Conservation (phyloP, 2,888 invertebrate genomes). For the Caenorhabditis macrosperma region DNA sequence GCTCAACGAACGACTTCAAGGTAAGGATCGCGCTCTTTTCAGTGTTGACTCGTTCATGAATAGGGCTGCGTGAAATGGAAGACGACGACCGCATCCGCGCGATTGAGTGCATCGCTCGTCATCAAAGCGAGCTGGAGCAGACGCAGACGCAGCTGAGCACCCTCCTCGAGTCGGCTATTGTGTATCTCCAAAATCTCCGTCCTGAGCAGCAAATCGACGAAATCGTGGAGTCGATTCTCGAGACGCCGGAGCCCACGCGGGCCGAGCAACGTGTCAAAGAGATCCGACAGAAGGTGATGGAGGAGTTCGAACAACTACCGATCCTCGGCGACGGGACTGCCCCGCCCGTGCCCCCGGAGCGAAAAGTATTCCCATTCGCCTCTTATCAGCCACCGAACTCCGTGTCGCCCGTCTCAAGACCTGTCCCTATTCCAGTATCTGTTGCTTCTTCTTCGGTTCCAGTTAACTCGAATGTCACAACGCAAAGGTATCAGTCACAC, state of each 20-base stretch:
- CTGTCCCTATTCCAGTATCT: neutral
- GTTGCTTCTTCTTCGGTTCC: neutral
- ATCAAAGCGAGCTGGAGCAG: slow-evolving; percentile 71
- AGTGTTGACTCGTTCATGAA: neutral
- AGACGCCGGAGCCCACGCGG: slow-evolving; percentile 9
- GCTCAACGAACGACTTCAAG: slow-evolving; percentile 61
- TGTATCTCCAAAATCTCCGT: slow-evolving; percentile 63
- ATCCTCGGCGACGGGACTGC: slow-evolving; percentile 10
- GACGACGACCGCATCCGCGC: slow-evolving; percentile 65
- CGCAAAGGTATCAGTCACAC: slow-evolving; percentile 7
- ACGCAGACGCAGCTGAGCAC: slow-evolving; percentile 72
- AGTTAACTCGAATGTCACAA: neutral
- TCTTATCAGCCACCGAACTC: slow-evolving; percentile 22
- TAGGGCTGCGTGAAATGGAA: slow-evolving; percentile 64
- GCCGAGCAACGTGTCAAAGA: slow-evolving; percentile 32
- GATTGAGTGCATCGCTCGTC: slow-evolving; percentile 71
- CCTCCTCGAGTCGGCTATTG: slow-evolving; percentile 71
- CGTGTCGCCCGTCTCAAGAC: neutral
- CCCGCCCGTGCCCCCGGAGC: slow-evolving; percentile 47
- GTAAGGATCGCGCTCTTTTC: neutral
- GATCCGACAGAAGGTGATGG: slow-evolving; percentile 23
- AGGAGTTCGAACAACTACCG: slow-evolving; percentile 21
- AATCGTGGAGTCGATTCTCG: neutral
- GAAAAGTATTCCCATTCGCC: slow-evolving; percentile 52
- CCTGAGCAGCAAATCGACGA: slow-evolving; percentile 4